A percentile compares a stretch with the other conserved stretches of the same genome.
Evolutionary conservation across 2,113 vertebrate genomes (phyloP).

Genomic region (Megaceryle torquata): DNA sequence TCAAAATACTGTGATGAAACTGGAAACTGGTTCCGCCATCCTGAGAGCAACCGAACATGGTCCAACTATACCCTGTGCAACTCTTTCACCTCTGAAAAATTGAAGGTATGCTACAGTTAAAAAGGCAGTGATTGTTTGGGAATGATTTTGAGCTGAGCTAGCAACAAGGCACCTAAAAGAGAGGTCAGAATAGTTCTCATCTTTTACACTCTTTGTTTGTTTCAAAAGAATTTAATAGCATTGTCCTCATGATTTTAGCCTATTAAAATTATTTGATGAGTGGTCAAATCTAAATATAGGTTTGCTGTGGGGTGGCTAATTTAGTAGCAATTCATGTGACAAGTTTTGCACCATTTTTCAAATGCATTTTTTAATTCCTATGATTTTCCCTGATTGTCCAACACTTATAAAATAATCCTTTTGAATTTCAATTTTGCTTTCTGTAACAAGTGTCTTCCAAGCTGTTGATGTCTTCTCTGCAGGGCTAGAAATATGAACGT

Average conservation of each 20-base stretch:
- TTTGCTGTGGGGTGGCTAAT: background rate
- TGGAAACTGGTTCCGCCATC: conserved; percentile 93
- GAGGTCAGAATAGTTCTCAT: background rate
- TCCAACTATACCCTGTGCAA: conserved; percentile 96
- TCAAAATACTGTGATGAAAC: conserved; percentile 91
- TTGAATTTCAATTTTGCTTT: background rate
- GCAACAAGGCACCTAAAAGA: background rate
- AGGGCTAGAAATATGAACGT: background rate
- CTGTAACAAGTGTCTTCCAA: background rate
- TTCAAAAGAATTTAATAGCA: background rate
- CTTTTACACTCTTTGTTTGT: background rate
- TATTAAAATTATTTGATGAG: background rate
- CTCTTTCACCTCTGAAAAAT: conserved; percentile 86
- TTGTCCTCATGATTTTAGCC: background rate
- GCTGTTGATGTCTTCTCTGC: background rate
- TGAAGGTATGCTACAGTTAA: conserved; percentile 77
- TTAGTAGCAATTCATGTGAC: background rate
- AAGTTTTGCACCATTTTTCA: background rate
- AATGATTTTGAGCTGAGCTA: background rate
- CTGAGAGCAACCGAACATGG: conserved; percentile 93
- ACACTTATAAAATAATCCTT: background rate
- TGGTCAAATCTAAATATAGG: background rate
- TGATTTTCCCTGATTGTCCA: background rate
- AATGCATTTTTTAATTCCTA: background rate
- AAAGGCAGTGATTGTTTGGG: background rate